phyloP scores from a whole-genome alignment of 2,797 vertebrate genomes.

The Phataginus tetradactyla region DNA sequence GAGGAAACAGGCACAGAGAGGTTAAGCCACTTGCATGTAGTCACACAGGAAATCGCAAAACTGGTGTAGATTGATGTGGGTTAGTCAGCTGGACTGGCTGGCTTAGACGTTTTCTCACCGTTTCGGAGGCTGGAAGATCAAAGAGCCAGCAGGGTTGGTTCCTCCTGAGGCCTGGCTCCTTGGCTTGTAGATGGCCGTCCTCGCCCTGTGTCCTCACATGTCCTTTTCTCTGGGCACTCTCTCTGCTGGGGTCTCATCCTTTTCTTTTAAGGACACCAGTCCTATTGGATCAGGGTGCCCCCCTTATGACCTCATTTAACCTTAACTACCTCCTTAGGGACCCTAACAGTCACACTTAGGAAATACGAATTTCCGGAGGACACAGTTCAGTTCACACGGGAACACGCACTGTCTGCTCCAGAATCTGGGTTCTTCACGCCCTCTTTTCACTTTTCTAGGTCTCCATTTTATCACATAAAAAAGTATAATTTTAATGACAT shows the following conservation, averaged over 20 bases:
- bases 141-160: neutral
- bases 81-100: neutral
- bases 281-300: neutral
- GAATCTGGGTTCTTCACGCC: neutral
- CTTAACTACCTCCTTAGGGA: neutral
- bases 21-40: too few relatives aligned
- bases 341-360: neutral
- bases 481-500: neutral
- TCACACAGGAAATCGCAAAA: neutral
- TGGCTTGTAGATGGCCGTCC: rapidly evolving
- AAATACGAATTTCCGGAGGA: too few relatives aligned
- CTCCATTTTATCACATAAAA: neutral
- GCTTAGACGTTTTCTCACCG: neutral
- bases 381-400: neutral
- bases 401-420: neutral
- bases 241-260: too few relatives aligned
- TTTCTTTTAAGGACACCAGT: neutral
- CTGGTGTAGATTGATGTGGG: neutral
- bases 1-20: neutral
- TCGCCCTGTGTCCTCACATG: neutral
- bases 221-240: neutral
- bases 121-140: neutral
- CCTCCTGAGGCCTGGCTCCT: neutral
- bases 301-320: neutral
- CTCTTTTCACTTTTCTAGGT: neutral